A percentile compares a stretch with the other conserved stretches of the same genome.
Conservation (phyloP, 2,113 vertebrate genomes). For the Salvelinus alpinus region DNA sequence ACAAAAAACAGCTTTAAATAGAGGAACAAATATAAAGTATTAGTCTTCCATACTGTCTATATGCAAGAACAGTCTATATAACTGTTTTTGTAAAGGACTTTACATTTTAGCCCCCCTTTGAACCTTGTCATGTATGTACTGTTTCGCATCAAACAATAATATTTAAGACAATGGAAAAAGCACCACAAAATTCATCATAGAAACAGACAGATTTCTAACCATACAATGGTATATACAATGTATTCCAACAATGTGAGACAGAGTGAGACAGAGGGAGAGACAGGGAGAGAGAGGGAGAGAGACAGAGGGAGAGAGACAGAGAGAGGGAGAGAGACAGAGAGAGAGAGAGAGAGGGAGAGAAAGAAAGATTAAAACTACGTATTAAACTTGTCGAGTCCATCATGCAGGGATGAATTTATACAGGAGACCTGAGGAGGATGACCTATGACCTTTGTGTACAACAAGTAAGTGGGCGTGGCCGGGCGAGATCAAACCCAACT, state of each 20-base stretch:
- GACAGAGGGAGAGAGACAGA: neutral
- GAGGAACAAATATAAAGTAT: slow-evolving; percentile 73
- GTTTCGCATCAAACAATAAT: slow-evolving; percentile 67
- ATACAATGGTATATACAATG: slow-evolving; percentile 91
- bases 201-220: slow-evolving; percentile 75
- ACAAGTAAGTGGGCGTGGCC: slow-evolving; percentile 9
- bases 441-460: slow-evolving; percentile 60
- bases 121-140: slow-evolving; percentile 46
- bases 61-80: slow-evolving; percentile 75
- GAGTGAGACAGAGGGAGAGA: slow-evolving; percentile 15
- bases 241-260: slow-evolving; percentile 38
- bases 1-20: slow-evolving; percentile 61
- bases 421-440: slow-evolving; percentile 72
- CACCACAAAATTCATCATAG: slow-evolving; percentile 83
- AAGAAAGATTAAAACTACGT: slow-evolving; percentile 43
- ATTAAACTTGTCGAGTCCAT: slow-evolving; percentile 54
- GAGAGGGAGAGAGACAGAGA: neutral
- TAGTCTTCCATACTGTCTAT: slow-evolving; percentile 76
- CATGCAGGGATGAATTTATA: slow-evolving; percentile 75
- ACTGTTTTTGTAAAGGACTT: slow-evolving; percentile 52
- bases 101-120: slow-evolving; percentile 69
- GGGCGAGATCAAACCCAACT: slow-evolving; percentile 14
- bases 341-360: slow-evolving; percentile 7
- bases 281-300: neutral
- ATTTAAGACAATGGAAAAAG: slow-evolving; percentile 86